These are phyloP conservation scores for Amblyjoppa fuscipennis DNA, from an alignment of 2,888 invertebrate species.

Conservation along the genomic window DNA sequence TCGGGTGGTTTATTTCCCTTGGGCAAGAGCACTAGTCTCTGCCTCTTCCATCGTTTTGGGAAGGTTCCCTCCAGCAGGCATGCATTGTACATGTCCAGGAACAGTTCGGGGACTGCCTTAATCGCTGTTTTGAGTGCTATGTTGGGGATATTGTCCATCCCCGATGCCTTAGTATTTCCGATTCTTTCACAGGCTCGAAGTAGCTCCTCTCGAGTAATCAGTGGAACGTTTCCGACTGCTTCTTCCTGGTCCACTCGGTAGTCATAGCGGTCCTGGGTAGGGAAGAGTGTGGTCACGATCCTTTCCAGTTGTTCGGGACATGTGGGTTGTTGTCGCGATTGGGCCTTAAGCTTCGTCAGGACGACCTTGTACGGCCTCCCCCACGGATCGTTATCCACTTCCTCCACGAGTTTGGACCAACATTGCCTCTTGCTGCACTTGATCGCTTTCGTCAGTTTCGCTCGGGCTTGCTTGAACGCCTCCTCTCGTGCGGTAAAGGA, in stretches of 20 bases:
- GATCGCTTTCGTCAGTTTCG: conserved; percentile 49
- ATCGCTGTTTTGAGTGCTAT: conserved; percentile 35
- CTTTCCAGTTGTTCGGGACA: conserved; percentile 62
- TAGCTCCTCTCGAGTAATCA: conserved; percentile 42
- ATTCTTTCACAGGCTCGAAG: neutral
- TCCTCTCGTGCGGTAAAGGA: conserved; percentile 28
- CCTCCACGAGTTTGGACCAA: neutral
- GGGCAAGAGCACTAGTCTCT: conserved; percentile 67
- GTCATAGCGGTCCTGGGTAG: neutral
- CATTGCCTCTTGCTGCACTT: conserved; percentile 46
- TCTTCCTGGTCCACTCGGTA: neutral
- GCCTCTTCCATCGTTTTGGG: conserved; percentile 62
- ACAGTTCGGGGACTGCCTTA: conserved; percentile 59
- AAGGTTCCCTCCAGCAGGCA: conserved; percentile 65
- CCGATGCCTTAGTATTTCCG: no score
- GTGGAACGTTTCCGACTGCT: conserved; percentile 13
- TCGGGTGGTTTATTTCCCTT: conserved; percentile 64
- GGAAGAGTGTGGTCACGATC: conserved; percentile 61
- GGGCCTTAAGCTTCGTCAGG: conserved; percentile 61
- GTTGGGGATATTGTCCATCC: no score
- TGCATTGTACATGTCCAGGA: conserved; percentile 58
- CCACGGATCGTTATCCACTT: no score
- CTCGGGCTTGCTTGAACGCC: conserved; percentile 45
- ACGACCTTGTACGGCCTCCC: conserved; percentile 50
- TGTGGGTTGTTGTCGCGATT: conserved; percentile 57